Base-by-base conservation (phyloP, 2,888 invertebrate species). In the Melipona beecheii region DNA sequence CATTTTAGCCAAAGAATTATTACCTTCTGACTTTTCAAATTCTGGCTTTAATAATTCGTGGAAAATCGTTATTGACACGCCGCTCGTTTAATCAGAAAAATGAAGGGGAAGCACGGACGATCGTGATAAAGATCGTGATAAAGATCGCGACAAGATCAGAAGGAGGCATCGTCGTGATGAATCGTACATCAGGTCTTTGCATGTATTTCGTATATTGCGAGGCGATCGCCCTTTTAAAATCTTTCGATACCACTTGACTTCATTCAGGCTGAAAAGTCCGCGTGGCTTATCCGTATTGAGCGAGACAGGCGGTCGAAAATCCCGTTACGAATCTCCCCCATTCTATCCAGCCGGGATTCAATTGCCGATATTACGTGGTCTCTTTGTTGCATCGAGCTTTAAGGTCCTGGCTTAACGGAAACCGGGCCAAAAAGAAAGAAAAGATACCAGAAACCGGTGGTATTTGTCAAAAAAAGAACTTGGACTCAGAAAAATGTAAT, bases 201-300 rank as follows among this genome's bases (percentile, higher is more conserved):
- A 24, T 54, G 75, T 69, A 65, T 62, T 52, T 75, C 50, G 58
- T 75, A 58, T 64, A 56, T 75, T 74, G 66, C 54, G 52, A 60
- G 58, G 52, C 64, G 79, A 83, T 79, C 69, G 54, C 50, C 78
- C 65, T 87, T 87, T 87, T 65, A 84, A 87, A 86, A 87, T 85
- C 80, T 82, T 80, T 82, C 74, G 54, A 60, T 72, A 68, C 79
- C 81, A 72, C 52, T 75, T 76, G 81, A 81, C 70, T 85, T 80
- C 86, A 87, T 83, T 84, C 83, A 86, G 83, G 68, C 81, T 89
- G 88, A 90, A 84, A 90, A 89, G 89, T 90, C 85, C 83, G 24
- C 17, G 70, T 70, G 69, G 84, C 79, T 85, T 86, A 90, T 90
- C 83, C 84, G 83, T 69, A 74, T 68, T 71, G 78, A 84, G 73